Evolutionary conservation across 1,140 invertebrate genomes (phyloP), one percentile per base, ranked within the genome.

Genomic region (Eupristina koningsbergeri): DNA sequence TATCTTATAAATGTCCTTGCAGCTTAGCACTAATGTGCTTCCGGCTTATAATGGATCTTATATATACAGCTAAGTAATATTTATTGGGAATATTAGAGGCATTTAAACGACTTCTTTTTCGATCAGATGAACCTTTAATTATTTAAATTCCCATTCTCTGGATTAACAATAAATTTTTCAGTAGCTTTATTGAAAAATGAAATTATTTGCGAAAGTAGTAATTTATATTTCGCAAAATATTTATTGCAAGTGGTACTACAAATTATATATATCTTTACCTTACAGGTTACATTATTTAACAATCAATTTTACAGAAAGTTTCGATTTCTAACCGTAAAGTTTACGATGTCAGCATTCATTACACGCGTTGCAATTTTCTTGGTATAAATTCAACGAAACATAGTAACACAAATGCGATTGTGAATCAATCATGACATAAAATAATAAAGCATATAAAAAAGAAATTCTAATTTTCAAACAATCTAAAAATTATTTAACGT

Each of bases 261-360:
- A n/a, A n/a, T n/a, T n/a, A n/a, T n/a, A 71, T 71, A 19, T 41
- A 26, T 41, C 67, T 41, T 41, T n/a, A 26, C 67, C 19, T n/a
- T n/a, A n/a, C n/a, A n/a, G n/a, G n/a, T n/a, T n/a, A n/a, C n/a
- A n/a, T n/a, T n/a, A n/a, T n/a, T n/a, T n/a, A n/a, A n/a, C n/a
- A n/a, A n/a, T n/a, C n/a, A 71, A 71, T 71, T 41, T 71, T 41
- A 22, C 36, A 71, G 36, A 36, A 71, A 71, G 36, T 71, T 71
- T 67, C 64, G 31, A 67, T 67, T 67, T 71, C 67, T 71, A 17
- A 41, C 3, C 39, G 3, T 71, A 71, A 71, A 71, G 36, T 41
- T 71, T 71, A 71, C 67, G 36, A 71, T 41, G 29, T 71, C 41
- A n/a, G 36, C 36, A 26, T 71, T 71, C 67, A 19, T n/a, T 19